These are phyloP conservation scores for Mus pahari DNA, from an alignment of 2,113 vertebrate species.

Conservation along the genomic window DNA sequence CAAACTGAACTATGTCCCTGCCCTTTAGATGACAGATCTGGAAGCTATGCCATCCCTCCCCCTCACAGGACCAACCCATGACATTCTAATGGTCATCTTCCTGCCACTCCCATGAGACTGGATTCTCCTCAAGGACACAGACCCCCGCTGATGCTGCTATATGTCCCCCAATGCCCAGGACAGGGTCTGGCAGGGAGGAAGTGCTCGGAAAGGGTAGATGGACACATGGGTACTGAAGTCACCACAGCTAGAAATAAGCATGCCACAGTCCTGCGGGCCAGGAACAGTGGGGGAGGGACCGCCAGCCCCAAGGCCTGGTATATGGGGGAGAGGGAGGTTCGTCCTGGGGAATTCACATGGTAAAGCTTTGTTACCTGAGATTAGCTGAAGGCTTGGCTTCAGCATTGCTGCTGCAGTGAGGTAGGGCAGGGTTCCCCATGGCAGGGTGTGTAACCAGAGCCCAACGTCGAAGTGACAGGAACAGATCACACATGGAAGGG, in stretches of 20 bases:
- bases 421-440: neutral
- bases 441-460: neutral
- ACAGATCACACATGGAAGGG: neutral
- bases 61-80: neutral
- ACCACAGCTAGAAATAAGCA: conserved; percentile 16
- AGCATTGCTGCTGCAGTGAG: neutral
- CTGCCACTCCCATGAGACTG: neutral
- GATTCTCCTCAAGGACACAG: conserved; percentile 16
- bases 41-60: neutral
- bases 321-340: neutral
- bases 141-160: neutral
- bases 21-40: conserved; percentile 2
- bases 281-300: neutral
- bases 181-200: conserved; percentile 35
- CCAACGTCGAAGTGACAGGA: neutral
- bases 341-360: neutral
- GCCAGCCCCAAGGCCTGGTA: neutral
- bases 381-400: neutral
- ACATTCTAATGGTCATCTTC: conserved; percentile 1
- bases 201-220: conserved; percentile 2
- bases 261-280: neutral
- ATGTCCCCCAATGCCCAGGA: conserved; percentile 14
- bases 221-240: neutral
- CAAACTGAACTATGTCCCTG: conserved; percentile 20
- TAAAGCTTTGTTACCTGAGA: neutral